Conservation (phyloP, 1,140 invertebrate species). For the Calycopis cecrops region DNA sequence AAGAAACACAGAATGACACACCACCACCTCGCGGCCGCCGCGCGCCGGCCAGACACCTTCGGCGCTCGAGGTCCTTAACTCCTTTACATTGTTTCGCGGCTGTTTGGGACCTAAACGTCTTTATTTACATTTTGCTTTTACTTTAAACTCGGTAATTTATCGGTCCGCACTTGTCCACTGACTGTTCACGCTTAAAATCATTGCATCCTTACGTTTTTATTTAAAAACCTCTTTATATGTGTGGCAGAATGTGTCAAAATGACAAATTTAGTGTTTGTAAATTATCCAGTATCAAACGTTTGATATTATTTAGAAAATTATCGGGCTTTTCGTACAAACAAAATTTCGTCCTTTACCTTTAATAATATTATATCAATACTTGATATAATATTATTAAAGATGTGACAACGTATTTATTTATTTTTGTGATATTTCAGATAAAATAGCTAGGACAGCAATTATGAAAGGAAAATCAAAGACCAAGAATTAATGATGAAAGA, state of each 20-base stretch:
- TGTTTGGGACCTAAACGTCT: slow-evolving; percentile 35
- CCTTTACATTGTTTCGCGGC: slow-evolving; percentile 36
- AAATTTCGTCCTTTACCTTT: no score
- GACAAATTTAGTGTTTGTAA: slow-evolving; percentile 13
- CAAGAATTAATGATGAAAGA: no score
- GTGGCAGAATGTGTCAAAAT: slow-evolving; percentile 5
- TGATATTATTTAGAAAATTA: slow-evolving; percentile 6
- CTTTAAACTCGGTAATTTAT: slow-evolving; percentile 42
- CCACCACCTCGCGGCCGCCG: neutral
- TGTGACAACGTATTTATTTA: no score
- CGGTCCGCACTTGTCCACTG: slow-evolving; percentile 16
- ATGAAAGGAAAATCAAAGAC: no score
- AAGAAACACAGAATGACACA: no score
- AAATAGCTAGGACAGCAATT: no score
- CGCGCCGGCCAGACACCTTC: slow-evolving; percentile 31
- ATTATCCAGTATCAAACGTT: slow-evolving; percentile 8
- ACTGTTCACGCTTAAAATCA: slow-evolving; percentile 18
- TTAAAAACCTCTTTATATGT: neutral
- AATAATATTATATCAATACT: no score
- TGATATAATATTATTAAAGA: no score
- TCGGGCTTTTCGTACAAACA: neutral
- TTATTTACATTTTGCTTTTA: slow-evolving; percentile 42
- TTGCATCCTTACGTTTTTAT: neutral
- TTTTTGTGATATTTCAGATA: no score
- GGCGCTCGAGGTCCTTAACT: slow-evolving; percentile 37